Base-by-base conservation (phyloP, 2,888 invertebrate species). In the Aradus depressus region DNA sequence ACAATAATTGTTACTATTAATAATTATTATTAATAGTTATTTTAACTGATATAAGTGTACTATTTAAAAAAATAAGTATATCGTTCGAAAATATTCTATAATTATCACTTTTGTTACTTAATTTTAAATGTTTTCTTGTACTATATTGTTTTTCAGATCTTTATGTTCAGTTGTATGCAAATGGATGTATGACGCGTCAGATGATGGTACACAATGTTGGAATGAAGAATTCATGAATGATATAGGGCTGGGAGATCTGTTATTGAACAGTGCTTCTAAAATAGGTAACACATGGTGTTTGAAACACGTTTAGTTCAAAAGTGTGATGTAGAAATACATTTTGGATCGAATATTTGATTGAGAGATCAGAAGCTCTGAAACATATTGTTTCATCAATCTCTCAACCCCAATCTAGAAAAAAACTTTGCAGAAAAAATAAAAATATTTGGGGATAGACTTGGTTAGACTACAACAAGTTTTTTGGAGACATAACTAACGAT, bases 81-180 rank as follows among this genome's bases (percentile, higher is more conserved):
- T 10, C 8, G 31, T n/a, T 28, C 31, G n/a, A 10, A 10, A 28
- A 10, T 10, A 10, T 10, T 10, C 31, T 28, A 10, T 28, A 10
- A 10, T 28, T 28, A 10, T 28, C n/a, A n/a, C n/a, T n/a, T n/a
- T n/a, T n/a, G n/a, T n/a, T n/a, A n/a, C n/a, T n/a, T n/a, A n/a
- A n/a, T n/a, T n/a, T n/a, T n/a, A n/a, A n/a, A n/a, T n/a, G n/a
- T n/a, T n/a, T n/a, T 25, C 16, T 42, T 25, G 23, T 8, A 21
- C 4, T 1, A 3, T 50, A 42, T 53, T 51, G 18, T 26, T 58
- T 66, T 66, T 50, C 57, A 82, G 93, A 64, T 96, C 95, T 0
- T 68, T 91, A 12, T 96, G 95, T 67, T 91, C 92, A 4, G 73
- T 91, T 50, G 87, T 88, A 3, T 95, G 95, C 66, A 96, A 96